Conservation (phyloP, 2,888 invertebrate genomes). For the Crossocerus cetratus region DNA sequence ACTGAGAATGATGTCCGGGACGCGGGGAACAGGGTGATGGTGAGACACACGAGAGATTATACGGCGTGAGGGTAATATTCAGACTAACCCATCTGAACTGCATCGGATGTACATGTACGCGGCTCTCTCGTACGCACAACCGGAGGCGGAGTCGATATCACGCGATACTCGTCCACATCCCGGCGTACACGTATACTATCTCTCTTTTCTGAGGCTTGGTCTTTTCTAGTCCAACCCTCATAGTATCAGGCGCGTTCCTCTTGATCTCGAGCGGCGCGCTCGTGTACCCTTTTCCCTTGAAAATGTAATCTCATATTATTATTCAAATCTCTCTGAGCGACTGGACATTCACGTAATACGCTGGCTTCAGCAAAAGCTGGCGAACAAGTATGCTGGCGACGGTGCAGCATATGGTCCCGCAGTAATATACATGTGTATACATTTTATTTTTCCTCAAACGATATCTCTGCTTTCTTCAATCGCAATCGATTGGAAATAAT, state of each 20-base stretch:
- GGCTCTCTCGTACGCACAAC: conserved; percentile 35
- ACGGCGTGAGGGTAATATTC: conserved; percentile 53
- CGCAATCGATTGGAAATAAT: too few species aligned
- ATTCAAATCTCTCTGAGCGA: too few species aligned
- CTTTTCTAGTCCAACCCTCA: conserved; percentile 40
- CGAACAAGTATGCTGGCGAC: too few species aligned
- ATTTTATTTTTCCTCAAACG: too few species aligned
- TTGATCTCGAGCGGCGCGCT: not conserved
- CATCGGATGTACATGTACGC: conserved; percentile 24
- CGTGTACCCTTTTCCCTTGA: too few species aligned
- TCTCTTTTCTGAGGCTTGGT: conserved; percentile 41
- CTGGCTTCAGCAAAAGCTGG: too few species aligned
- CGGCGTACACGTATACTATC: conserved; percentile 43
- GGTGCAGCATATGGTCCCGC: too few species aligned
- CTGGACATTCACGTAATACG: too few species aligned
- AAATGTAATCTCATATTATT: too few species aligned
- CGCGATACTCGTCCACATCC: conserved; percentile 57
- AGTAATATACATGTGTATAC: too few species aligned
- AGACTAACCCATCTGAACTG: conserved; percentile 54
- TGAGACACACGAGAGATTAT: conserved; percentile 52
- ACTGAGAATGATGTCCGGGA: conserved; percentile 4
- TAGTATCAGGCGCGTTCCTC: conserved; percentile 18
- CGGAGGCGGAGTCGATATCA: conserved; percentile 64
- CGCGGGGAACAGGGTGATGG: conserved; percentile 28
- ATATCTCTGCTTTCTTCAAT: too few species aligned